Evolutionary conservation across 1,140 invertebrate genomes (phyloP).

Genomic region (Araneus ventricosus): DNA sequence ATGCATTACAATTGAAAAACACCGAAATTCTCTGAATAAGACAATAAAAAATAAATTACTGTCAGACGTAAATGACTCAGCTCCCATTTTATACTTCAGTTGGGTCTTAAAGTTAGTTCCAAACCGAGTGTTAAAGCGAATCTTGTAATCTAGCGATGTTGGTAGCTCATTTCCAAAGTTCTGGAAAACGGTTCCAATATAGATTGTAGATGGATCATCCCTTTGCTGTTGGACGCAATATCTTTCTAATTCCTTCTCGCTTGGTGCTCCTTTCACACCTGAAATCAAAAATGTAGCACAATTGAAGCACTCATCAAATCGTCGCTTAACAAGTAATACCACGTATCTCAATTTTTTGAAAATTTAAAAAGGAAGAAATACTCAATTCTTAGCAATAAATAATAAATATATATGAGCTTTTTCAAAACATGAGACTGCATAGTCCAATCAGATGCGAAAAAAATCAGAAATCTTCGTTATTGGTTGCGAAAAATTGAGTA

Average conservation of each 20-base stretch:
- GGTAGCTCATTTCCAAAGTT: not conserved
- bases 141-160: slow-evolving; percentile 46
- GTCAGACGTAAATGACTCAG: not conserved
- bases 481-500: no score
- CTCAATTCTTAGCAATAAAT: no score
- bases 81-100: slow-evolving; percentile 17
- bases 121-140: not conserved
- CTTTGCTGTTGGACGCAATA: slow-evolving; percentile 20
- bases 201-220: not conserved
- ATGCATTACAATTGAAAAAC: not conserved
- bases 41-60: not conserved
- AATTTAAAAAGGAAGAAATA: no score
- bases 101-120: not conserved
- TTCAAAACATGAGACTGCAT: no score
- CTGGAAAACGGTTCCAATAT: slow-evolving; percentile 39
- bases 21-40: not conserved
- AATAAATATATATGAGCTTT: no score
- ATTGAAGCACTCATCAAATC: no score
- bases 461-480: no score
- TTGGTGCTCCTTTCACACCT: not conserved
- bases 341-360: no score
- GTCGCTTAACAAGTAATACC: no score
- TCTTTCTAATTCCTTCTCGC: not conserved
- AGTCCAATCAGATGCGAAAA: no score
- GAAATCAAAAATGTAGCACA: not conserved